Percentiles rank a stretch among this genome's conserved stretches.
These are phyloP conservation scores for Epirrhoe alternata DNA, from an alignment of 2,888 invertebrate species.

Conservation along the genomic window DNA sequence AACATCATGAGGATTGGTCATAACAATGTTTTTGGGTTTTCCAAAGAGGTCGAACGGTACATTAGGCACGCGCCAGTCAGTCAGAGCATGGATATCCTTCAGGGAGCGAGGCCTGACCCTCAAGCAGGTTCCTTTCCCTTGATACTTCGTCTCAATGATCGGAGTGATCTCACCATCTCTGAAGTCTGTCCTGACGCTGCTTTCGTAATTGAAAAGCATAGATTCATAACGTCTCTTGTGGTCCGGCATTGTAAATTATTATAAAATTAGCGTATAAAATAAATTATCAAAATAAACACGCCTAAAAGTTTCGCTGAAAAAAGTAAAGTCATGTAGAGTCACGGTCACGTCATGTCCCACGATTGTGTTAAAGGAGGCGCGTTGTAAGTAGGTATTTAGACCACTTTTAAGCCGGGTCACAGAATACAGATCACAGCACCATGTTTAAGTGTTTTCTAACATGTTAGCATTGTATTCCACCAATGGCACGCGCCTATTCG, in stretches of 20 bases:
- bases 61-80: conserved; percentile 45
- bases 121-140: conserved; percentile 37
- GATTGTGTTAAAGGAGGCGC: too few species aligned
- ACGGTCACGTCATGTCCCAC: too few species aligned
- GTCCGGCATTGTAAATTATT: conserved; percentile 42
- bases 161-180: conserved; percentile 45
- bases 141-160: conserved; percentile 43
- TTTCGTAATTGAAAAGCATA: conserved; percentile 60
- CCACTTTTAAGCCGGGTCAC: too few species aligned
- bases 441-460: too few species aligned
- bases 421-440: too few species aligned
- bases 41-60: conserved; percentile 59
- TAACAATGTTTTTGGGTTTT: conserved; percentile 50
- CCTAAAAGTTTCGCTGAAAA: conserved; percentile 2
- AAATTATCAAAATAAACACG: conserved; percentile 22
- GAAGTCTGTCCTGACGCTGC: conserved; percentile 55
- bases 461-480: too few species aligned
- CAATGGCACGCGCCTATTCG: too few species aligned
- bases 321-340: not conserved
- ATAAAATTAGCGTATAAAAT: conserved; percentile 20
- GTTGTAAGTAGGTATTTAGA: too few species aligned
- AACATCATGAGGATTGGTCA: conserved; percentile 52
- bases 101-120: conserved; percentile 41
- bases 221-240: conserved; percentile 41
- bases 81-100: conserved; percentile 60